Conservation (phyloP, 2,797 vertebrate species). For the Poeciliopsis paucimaculata region DNA sequence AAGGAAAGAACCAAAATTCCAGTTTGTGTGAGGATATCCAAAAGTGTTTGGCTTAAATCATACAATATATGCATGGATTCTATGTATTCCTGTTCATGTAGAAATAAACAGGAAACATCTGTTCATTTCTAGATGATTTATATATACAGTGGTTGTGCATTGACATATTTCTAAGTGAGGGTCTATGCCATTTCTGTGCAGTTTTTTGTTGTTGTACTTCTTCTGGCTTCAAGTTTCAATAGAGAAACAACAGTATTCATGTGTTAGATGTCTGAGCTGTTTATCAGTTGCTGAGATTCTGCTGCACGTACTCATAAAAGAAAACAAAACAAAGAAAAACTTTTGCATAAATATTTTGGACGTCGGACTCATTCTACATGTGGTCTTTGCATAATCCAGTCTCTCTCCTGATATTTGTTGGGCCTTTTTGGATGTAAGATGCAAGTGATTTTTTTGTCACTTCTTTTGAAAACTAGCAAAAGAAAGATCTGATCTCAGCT, state of each 20-base stretch:
- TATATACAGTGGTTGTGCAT: neutral
- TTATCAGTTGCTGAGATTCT: slow-evolving; percentile 27
- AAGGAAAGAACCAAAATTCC: neutral
- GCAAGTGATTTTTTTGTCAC: slow-evolving; percentile 28
- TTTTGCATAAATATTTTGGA: slow-evolving; percentile 20
- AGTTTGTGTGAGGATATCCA: neutral
- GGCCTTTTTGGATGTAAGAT: slow-evolving; percentile 15
- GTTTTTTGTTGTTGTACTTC: neutral
- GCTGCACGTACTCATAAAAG: slow-evolving; percentile 9
- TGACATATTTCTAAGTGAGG: neutral
- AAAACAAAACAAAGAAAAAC: neutral
- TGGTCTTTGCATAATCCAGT: slow-evolving; percentile 25
- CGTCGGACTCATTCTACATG: slow-evolving; percentile 36
- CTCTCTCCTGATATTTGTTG: slow-evolving; percentile 20
- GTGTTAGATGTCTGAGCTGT: neutral
- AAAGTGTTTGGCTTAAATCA: neutral
- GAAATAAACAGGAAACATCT: neutral
- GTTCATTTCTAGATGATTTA: neutral
- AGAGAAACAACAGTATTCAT: neutral
- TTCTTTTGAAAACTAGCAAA: slow-evolving; percentile 5
- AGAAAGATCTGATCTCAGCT: slow-evolving; percentile 55
- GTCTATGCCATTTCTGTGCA: neutral
- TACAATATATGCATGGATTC: neutral
- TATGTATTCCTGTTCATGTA: too few relatives aligned
- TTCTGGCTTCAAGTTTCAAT: neutral